Evolutionary conservation across 1,140 invertebrate species (phyloP), one percentile per base, ranked within the genome.

Genomic region (Saccostrea glomerata): DNA sequence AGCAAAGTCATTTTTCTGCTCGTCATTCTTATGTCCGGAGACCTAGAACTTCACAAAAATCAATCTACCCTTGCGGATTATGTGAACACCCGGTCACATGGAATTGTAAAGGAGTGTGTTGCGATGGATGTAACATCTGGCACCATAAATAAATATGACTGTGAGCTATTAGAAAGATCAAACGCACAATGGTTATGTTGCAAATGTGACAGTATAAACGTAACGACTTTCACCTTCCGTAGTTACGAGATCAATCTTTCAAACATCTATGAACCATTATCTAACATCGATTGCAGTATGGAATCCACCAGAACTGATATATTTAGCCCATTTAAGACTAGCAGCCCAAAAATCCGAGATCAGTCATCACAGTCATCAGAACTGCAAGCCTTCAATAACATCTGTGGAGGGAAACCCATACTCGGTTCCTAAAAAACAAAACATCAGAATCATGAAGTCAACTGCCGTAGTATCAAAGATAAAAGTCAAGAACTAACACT

Each of bases 401-500:
- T 56, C 55, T 56, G 13, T 56, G 55, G 55, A 56, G 6, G 55
- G 13, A 89, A 25, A 87, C 63, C 40, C 30, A 55, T 58, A 0
- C 86, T 25, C 55, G 23, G 60, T 2, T 36, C 84, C 55, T 56
- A n/a, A n/a, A n/a, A n/a, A n/a, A n/a, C n/a, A 77, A 23, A 86
- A 87, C 55, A n/a, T 77, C 77, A 56, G 89, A 47, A 87, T 89
- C 9, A 85, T 91, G 73, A 91, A 11, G 36, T 91, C 17, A 91
- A 90, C 70, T 91, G 90, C 25, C 7, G 82, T 23, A 91, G 90
- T 73, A 84, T 91, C 66, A 73, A 55, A 73, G 85, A 83, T 7
- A 91, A 91, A 66, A 89, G 56, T 47, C 11, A 83, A 40, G 90
- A 91, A 86, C 87, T 90, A 11, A 12, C 58, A 60, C 40, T 88